Evolutionary conservation across 1,140 invertebrate genomes (phyloP).

Genomic region (Drosophila melanogaster): Release_6_plus_ISO1_MT NT_033777.3:31187001-31187500

Average conservation of each 20-base stretch:
- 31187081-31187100: background rate
- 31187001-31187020: conserved; percentile 1
- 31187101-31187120: conserved; percentile 50
- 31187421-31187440: conserved; percentile 71
- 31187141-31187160: conserved; percentile 57
- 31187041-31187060: conserved; percentile 33
- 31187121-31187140: conserved; percentile 44
- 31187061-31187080: conserved; percentile 29
- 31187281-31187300: conserved; percentile 8
- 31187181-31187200: conserved; percentile 61
- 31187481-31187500: conserved; percentile 19
- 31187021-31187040: conserved; percentile 19
- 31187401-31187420: conserved; percentile 18
- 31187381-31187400: conserved; percentile 24
- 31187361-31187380: conserved; percentile 25
- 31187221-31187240: conserved; percentile 40
- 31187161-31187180: conserved; percentile 54
- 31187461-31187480: conserved; percentile 54
- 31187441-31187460: conserved; percentile 70
- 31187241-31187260: conserved; percentile 2
- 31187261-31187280: conserved; percentile 39
- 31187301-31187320: conserved; percentile 48
- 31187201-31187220: conserved; percentile 58
- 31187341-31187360: conserved; percentile 50
- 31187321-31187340: conserved; percentile 52